Evolutionary conservation across 2,888 invertebrate genomes (phyloP).

Genomic region (Synanthedon formicaeformis): DNA sequence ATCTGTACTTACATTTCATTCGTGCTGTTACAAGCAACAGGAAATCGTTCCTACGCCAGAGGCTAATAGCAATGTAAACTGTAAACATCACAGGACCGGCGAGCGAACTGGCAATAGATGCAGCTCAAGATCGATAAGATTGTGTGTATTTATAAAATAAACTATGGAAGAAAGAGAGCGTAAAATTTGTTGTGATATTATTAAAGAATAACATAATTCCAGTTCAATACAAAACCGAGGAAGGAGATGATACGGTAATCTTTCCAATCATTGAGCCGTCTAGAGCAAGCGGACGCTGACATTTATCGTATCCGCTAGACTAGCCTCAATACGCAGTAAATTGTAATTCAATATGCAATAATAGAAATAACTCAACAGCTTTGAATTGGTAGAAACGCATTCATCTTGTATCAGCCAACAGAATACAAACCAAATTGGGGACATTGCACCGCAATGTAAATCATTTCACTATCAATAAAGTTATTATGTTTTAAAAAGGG

Average conservation of each 20-base stretch:
- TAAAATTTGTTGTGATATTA: too few relatives aligned
- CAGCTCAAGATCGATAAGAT: not conserved
- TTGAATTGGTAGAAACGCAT: too few relatives aligned
- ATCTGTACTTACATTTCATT: too few relatives aligned
- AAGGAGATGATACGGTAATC: constrained; percentile 3
- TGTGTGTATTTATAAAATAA: not conserved
- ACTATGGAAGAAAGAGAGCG: not conserved
- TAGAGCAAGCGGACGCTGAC: constrained; percentile 3
- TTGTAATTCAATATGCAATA: not conserved
- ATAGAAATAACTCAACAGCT: not conserved
- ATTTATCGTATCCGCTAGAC: constrained; percentile 5
- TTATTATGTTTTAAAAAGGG: too few relatives aligned
- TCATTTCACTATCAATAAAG: too few relatives aligned
- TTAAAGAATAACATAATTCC: too few relatives aligned
- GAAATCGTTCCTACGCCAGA: constrained; percentile 31
- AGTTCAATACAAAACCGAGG: not conserved
- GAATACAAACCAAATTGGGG: not conserved
- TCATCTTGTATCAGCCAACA: not conserved
- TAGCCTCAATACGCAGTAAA: not conserved
- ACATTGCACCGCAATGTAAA: not conserved
- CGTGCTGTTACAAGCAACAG: constrained; percentile 16
- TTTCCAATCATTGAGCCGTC: constrained; percentile 1
- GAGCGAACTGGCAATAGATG: not conserved
- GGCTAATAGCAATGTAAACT: constrained; percentile 34
- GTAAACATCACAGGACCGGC: constrained; percentile 11